Conservation (phyloP, 2,888 invertebrate species). For the Acrobeloides nanus region DNA sequence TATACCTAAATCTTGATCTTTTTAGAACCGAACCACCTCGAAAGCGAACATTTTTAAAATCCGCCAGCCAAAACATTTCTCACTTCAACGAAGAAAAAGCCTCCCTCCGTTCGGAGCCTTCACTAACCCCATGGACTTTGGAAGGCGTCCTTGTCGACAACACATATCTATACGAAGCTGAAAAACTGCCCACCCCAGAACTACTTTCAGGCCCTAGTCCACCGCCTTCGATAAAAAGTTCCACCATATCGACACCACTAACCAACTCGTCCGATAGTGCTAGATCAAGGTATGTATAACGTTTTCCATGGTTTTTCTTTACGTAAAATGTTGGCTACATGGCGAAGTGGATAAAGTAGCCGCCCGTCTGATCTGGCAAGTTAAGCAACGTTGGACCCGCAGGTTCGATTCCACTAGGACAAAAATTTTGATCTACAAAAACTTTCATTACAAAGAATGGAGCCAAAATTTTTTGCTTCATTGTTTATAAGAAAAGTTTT, state of each 20-base stretch:
- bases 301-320: not conserved
- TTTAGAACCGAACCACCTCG: too few species aligned
- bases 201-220: constrained; percentile 7
- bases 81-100: constrained; percentile 20
- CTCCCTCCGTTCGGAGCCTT: constrained; percentile 20
- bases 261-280: constrained; percentile 40
- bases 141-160: constrained; percentile 10
- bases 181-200: constrained; percentile 10
- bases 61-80: constrained; percentile 13
- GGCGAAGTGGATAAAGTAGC: too few species aligned
- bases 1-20: too few species aligned
- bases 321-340: too few species aligned
- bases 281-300: constrained; percentile 30
- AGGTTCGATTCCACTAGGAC: too few species aligned
- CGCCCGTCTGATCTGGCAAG: too few species aligned
- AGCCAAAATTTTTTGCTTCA: too few species aligned
- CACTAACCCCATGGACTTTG: constrained; percentile 8
- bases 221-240: constrained; percentile 8
- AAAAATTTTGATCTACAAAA: too few species aligned
- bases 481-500: too few species aligned
- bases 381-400: too few species aligned
- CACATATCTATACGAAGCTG: constrained; percentile 2
- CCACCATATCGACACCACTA: constrained; percentile 8
- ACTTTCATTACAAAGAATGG: too few species aligned
- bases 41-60: too few species aligned